These are phyloP conservation scores for Branchellion lobata DNA, from an alignment of 2,888 invertebrate genomes.

Conservation along the genomic window DNA sequence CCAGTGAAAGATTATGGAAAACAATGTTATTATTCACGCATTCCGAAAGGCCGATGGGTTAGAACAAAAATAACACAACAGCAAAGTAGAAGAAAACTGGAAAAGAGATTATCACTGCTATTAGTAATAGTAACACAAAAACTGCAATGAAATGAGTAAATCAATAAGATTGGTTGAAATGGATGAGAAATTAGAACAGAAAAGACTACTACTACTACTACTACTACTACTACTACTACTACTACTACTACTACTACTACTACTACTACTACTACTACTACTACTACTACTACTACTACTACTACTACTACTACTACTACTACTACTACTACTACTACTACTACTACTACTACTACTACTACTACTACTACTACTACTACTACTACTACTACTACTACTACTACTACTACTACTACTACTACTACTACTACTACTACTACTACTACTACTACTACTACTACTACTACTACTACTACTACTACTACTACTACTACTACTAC, in stretches of 20 bases:
- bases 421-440: neutral
- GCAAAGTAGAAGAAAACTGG: too few species aligned
- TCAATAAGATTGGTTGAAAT: too few species aligned
- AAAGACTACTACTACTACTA: too few species aligned
- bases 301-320: conserved; percentile 10
- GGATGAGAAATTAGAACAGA: too few species aligned
- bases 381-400: neutral
- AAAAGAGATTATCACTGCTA: too few species aligned
- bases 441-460: neutral
- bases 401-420: neutral
- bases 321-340: conserved; percentile 14
- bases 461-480: neutral
- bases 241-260: neutral
- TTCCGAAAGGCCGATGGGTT: too few species aligned
- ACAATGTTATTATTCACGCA: too few species aligned
- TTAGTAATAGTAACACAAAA: too few species aligned
- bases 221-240: neutral
- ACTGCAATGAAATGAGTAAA: too few species aligned
- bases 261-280: neutral
- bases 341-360: conserved; percentile 9
- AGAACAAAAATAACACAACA: too few species aligned
- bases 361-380: conserved; percentile 19
- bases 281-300: neutral
- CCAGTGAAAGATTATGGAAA: too few species aligned
- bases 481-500: neutral